These are phyloP conservation scores for Bombus picipes DNA, from an alignment of 1,140 invertebrate genomes.

Conservation along the genomic window DNA sequence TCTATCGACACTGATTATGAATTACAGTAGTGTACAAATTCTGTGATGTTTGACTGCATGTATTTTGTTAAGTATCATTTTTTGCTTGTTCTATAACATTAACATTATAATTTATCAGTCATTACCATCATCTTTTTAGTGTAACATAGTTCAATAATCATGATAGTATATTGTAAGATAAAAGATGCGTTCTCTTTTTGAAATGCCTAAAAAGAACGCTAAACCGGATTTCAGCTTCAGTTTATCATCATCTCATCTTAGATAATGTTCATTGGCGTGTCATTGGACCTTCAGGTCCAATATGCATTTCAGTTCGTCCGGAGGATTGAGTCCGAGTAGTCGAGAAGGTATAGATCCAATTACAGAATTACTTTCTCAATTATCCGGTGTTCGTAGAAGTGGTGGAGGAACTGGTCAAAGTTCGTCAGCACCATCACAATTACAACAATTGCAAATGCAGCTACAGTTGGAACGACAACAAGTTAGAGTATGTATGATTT, in stretches of 20 bases:
- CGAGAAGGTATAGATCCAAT: constrained; percentile 96
- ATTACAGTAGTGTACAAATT: neutral
- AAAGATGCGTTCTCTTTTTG: neutral
- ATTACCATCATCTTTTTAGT: constrained; percentile 27
- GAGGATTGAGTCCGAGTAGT: constrained; percentile 92
- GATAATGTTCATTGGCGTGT: constrained; percentile 69
- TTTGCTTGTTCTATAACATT: constrained; percentile 7
- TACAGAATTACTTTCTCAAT: constrained; percentile 94
- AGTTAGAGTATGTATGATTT: constrained; percentile 85
- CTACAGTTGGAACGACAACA: constrained; percentile 93
- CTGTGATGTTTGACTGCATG: neutral
- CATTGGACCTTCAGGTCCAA: constrained; percentile 86
- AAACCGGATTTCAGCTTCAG: constrained; percentile 31
- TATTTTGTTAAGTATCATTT: constrained; percentile 12
- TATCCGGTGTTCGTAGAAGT: constrained; percentile 92
- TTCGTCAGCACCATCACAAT: constrained; percentile 88
- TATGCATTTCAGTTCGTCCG: constrained; percentile 94
- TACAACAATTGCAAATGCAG: constrained; percentile 95
- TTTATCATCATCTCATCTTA: constrained; percentile 60
- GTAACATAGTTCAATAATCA: constrained; percentile 1
- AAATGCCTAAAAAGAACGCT: neutral
- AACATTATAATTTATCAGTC: constrained; percentile 4
- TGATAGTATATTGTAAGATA: neutral
- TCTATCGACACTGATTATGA: neutral
- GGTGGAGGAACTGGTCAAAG: constrained; percentile 83